Conservation (phyloP, 2,888 invertebrate genomes). For the Drosophila austrosaltans region DNA sequence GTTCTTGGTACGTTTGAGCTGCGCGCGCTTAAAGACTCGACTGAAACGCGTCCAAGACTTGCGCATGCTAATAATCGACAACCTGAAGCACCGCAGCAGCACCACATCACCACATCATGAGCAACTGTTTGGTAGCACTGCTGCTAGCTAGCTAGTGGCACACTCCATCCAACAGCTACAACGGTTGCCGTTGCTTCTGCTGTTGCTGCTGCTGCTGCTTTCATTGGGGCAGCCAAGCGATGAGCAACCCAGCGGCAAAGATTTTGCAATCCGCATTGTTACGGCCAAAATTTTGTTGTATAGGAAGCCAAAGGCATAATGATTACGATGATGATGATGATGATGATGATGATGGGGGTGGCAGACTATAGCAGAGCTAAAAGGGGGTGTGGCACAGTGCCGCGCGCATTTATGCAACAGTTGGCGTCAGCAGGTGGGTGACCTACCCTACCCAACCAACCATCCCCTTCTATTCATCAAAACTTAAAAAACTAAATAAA, state of each 20-base stretch:
- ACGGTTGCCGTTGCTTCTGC: conserved; percentile 4
- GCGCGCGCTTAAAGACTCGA: conserved; percentile 69
- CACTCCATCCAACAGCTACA: conserved; percentile 3
- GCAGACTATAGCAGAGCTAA: background rate
- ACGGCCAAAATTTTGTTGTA: conserved; percentile 34
- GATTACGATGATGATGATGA: background rate
- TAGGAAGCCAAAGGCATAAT: conserved; percentile 20
- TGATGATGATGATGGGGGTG: background rate
- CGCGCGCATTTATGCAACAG: conserved; percentile 69
- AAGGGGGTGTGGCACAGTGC: conserved; percentile 28
- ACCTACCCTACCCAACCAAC: conserved; percentile 29
- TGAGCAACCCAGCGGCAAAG: conserved; percentile 60
- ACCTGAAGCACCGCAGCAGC: conserved; percentile 4
- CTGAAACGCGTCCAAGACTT: conserved; percentile 67
- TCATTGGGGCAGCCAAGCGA: conserved; percentile 75
- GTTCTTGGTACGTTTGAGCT: conserved; percentile 50
- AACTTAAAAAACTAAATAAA: no score
- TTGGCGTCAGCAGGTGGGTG: conserved; percentile 30
- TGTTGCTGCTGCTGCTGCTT: conserved; percentile 49
- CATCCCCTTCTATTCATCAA: background rate
- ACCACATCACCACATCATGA: conserved; percentile 9
- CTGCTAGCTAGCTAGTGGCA: background rate
- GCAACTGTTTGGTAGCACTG: background rate
- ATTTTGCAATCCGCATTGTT: conserved; percentile 62
- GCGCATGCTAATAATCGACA: conserved; percentile 67